phyloP scores from a whole-genome alignment of 1,140 invertebrate genomes.

The Cherax quadricarinatus region DNA sequence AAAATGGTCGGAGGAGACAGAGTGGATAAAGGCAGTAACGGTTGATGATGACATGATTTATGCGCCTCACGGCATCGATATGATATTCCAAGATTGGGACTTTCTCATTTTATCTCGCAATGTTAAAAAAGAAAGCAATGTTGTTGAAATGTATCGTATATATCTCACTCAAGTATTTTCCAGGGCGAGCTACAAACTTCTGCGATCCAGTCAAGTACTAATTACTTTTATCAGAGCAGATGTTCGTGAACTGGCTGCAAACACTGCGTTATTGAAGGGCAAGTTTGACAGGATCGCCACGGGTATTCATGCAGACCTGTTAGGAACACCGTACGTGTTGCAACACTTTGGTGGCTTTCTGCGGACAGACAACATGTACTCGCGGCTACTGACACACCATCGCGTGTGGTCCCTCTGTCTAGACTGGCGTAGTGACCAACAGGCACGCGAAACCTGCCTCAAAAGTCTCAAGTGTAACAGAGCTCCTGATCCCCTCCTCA shows the following conservation, averaged over 20 bases:
- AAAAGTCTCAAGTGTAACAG: conserved; percentile 40
- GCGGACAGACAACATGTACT: conserved; percentile 47
- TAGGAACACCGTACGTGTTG: conserved; percentile 56
- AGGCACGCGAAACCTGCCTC: conserved; percentile 41
- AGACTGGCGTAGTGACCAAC: conserved; percentile 57
- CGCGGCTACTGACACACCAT: conserved; percentile 57
- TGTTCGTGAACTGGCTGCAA: conserved; percentile 30
- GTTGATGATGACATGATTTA: conserved; percentile 61
- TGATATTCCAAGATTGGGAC: conserved; percentile 65
- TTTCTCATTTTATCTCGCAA: conserved; percentile 8
- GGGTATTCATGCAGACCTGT: conserved; percentile 54
- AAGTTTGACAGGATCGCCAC: conserved; percentile 62
- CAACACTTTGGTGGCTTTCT: conserved; percentile 42
- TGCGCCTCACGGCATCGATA: conserved; percentile 65
- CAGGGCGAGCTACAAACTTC: conserved; percentile 18
- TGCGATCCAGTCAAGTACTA: conserved; percentile 18
- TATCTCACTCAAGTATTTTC: conserved; percentile 52
- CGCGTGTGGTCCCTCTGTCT: conserved; percentile 62
- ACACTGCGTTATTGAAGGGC: not conserved
- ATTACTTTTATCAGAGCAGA: conserved; percentile 35
- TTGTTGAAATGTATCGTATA: conserved; percentile 55
- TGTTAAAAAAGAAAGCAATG: not conserved
- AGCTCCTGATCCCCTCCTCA: conserved; percentile 43
- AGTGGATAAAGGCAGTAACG: conserved; percentile 42
- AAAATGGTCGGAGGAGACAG: conserved; percentile 50